These are phyloP conservation scores for Malurus leucopterus DNA, from an alignment of 2,797 vertebrate species.

Conservation along the genomic window DNA sequence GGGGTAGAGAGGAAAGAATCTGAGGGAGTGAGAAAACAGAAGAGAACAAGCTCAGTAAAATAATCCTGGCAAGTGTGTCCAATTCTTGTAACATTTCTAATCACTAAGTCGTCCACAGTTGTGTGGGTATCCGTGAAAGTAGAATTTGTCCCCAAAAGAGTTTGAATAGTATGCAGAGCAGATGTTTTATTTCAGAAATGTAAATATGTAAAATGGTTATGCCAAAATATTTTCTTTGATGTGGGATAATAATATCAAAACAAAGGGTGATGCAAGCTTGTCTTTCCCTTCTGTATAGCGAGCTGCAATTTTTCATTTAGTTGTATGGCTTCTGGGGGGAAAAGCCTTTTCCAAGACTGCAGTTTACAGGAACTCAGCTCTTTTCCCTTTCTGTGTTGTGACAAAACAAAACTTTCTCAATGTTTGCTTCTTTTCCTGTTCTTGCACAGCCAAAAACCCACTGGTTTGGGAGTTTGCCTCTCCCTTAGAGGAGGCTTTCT, in stretches of 20 bases:
- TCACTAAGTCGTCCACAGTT: conserved; percentile 5
- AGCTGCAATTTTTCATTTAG: background rate
- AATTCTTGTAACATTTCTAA: conserved; percentile 55
- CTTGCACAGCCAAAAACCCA: background rate
- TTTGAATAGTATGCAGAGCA: conserved; percentile 3
- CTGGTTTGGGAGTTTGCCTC: background rate
- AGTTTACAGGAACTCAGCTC: background rate
- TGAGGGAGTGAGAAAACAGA: background rate
- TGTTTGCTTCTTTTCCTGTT: accelerated
- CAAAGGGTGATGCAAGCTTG: background rate
- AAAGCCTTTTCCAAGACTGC: background rate
- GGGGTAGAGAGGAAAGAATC: background rate
- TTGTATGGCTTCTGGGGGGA: background rate
- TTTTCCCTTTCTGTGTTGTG: background rate
- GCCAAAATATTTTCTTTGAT: conserved; percentile 54
- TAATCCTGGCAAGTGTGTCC: conserved; percentile 36
- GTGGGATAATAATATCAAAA: conserved; percentile 43
- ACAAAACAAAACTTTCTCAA: background rate
- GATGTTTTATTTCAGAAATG: conserved; percentile 28
- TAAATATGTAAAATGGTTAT: conserved; percentile 29
- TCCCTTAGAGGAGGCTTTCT: background rate
- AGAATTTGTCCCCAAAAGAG: background rate
- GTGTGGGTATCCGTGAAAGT: background rate
- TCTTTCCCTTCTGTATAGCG: background rate
- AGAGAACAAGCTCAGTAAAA: conserved; percentile 34